These are phyloP conservation scores for Champsocephalus gunnari DNA, from an alignment of 2,797 vertebrate genomes.

Conservation along the genomic window DNA sequence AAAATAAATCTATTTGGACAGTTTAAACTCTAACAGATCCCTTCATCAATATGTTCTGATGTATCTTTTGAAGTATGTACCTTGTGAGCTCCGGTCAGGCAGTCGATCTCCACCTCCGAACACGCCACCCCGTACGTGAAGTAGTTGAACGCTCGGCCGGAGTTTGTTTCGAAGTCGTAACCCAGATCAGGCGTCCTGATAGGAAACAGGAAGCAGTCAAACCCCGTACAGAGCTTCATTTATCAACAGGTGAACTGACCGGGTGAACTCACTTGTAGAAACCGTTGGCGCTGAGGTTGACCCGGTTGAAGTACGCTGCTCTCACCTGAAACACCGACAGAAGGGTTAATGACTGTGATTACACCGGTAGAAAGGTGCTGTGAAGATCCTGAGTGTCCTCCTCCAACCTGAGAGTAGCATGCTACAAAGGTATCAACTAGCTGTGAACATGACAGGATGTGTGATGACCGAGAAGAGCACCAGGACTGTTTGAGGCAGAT, in stretches of 20 bases:
- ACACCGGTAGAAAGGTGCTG: too few species aligned
- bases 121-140: slow-evolving; percentile 92
- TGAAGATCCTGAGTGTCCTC: too few species aligned
- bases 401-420: too few species aligned
- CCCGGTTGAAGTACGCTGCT: slow-evolving; percentile 87
- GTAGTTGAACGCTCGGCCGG: slow-evolving; percentile 90
- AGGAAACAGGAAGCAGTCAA: not conserved
- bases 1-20: not conserved
- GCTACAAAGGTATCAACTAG: too few species aligned
- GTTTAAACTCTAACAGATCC: too few species aligned
- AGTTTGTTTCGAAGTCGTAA: slow-evolving; percentile 88
- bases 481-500: too few species aligned
- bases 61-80: not conserved
- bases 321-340: slow-evolving; percentile 83
- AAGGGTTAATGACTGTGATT: not conserved
- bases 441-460: too few species aligned
- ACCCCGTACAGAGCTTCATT: not conserved
- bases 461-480: too few species aligned
- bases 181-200: slow-evolving; percentile 89
- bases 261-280: slow-evolving; percentile 91
- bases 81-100: slow-evolving; percentile 93
- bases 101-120: slow-evolving; percentile 96
- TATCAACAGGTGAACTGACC: not conserved
- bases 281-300: slow-evolving; percentile 92
- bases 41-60: too few species aligned